Evolutionary conservation across 1,140 invertebrate genomes (phyloP).

Genomic region (Bombus sibiricus): DNA sequence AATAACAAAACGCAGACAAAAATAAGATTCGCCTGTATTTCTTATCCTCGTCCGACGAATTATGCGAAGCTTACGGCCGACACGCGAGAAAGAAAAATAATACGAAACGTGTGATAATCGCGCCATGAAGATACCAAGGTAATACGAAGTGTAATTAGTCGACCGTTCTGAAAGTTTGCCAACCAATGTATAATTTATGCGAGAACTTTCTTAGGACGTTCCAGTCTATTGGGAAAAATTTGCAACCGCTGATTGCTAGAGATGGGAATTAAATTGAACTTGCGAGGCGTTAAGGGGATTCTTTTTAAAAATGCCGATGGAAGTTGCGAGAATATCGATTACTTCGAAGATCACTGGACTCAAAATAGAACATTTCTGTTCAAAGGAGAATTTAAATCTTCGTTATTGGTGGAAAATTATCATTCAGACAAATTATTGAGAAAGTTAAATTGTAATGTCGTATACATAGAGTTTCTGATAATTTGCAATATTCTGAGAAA

Average conservation of each 20-base stretch:
- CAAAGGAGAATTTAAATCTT: not conserved
- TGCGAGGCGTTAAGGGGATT: not conserved
- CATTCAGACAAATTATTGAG: not conserved
- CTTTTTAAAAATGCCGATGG: too few relatives aligned
- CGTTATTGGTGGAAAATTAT: not conserved
- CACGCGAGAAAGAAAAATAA: too few relatives aligned
- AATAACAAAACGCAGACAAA: not conserved
- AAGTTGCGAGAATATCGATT: not conserved
- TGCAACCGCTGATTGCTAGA: constrained; percentile 4
- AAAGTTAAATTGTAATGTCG: too few relatives aligned
- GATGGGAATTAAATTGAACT: not conserved
- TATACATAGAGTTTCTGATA: too few relatives aligned
- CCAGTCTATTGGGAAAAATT: not conserved
- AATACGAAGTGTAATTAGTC: not conserved
- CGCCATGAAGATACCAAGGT: not conserved
- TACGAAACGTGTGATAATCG: too few relatives aligned
- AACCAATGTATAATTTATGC: not conserved
- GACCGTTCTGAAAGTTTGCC: not conserved
- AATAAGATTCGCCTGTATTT: not conserved
- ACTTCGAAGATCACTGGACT: not conserved
- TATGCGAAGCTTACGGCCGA: not conserved
- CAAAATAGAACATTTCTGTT: too few relatives aligned
- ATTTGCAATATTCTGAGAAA: not conserved
- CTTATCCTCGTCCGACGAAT: not conserved
- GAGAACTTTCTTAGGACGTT: too few relatives aligned